These are phyloP conservation scores for Pelodytes ibericus DNA, from an alignment of 2,797 vertebrate genomes.

Conservation along the genomic window DNA sequence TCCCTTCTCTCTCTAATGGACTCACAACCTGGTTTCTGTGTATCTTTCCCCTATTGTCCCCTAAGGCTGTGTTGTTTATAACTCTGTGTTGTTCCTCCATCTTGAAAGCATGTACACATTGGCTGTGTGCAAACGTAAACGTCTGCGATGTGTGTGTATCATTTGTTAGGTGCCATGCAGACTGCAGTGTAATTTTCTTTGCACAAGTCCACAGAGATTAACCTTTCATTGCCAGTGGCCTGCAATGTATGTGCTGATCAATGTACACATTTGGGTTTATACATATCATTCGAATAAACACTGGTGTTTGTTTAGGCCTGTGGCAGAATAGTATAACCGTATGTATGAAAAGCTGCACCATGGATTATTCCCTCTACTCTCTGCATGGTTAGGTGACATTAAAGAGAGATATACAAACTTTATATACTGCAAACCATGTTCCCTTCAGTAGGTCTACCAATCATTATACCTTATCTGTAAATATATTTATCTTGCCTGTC, in stretches of 20 bases:
- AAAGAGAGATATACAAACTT: no score
- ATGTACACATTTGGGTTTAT: neutral
- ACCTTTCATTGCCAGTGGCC: neutral
- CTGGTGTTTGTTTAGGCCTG: neutral
- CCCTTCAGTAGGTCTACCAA: no score
- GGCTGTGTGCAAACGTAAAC: constrained; percentile 19
- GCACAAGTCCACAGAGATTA: neutral
- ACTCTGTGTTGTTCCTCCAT: constrained; percentile 22
- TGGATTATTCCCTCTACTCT: no score
- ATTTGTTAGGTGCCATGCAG: neutral
- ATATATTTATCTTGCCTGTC: no score
- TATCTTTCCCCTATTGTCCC: neutral
- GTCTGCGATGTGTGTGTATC: constrained; percentile 25
- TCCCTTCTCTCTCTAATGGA: neutral
- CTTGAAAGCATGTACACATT: constrained; percentile 2
- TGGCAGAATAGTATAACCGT: neutral
- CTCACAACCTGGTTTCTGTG: neutral
- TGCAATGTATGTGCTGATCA: neutral
- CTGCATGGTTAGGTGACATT: no score
- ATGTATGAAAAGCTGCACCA: no score
- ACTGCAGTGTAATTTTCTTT: neutral
- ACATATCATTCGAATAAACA: neutral
- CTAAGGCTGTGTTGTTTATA: constrained; percentile 22
- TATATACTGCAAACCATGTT: no score
- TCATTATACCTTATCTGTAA: no score